Evolutionary conservation across 1,140 invertebrate genomes (phyloP), one percentile per base, ranked within the genome.

Genomic region (Alviniconcha marisindica): DNA sequence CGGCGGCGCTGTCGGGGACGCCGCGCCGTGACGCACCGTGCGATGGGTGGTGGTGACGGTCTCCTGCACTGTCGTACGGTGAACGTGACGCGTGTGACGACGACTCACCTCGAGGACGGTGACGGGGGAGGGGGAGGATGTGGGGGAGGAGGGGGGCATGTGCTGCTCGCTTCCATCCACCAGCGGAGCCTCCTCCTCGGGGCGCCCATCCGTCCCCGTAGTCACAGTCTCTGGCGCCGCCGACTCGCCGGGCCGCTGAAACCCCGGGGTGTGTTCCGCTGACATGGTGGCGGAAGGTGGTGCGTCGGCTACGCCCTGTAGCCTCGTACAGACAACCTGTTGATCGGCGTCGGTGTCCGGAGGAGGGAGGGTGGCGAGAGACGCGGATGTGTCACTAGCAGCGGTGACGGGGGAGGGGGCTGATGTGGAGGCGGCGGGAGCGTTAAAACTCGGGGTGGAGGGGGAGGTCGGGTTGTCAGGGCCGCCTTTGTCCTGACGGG

Each of bases 91-190:
- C 24, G 10, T 63, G 60, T 63, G 60, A 24, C 21, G 21, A n/a
- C 24, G 60, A 5, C 60, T 63, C 7, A 63, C 28, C 60, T 63
- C 60, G 7, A 7, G 21, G 60, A n/a, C 24, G 21, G 21, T 14
- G 60, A n/a, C 24, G 28, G 21, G 4, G 21, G 60, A 24, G 60
- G 21, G 21, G n/a, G n/a, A n/a, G n/a, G n/a, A n/a, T n/a, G 28
- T 63, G 21, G 21, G 7, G 60, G 28, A 12, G 28, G 21, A 5
- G 21, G 60, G 60, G 60, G 21, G 21, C 21, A n/a, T 5, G 24
- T 63, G 28, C 24, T 63, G 60, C 60, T 63, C 60, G 60, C 60
- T 63, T 63, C 60, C 5, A 63, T 63, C 60, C 21, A 63, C 60
- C 7, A 63, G 24, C 21, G 7, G 5, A 7, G 10, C 24, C 60